These are phyloP conservation scores for Aromia moschata DNA, from an alignment of 2,888 invertebrate species.

Conservation along the genomic window DNA sequence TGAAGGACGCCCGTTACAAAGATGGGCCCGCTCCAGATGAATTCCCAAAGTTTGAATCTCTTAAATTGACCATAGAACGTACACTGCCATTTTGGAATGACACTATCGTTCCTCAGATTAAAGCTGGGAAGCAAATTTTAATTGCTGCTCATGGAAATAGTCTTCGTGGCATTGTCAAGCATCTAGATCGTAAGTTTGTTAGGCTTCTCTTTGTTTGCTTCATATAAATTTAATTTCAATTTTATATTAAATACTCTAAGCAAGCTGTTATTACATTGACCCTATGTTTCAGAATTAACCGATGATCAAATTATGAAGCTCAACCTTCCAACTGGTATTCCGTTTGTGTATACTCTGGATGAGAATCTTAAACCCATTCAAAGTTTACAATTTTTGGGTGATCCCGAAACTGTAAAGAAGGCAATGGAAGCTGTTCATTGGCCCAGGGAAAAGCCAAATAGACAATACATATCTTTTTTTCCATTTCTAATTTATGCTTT, in stretches of 20 bases:
- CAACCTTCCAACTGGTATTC: slow-evolving; percentile 83
- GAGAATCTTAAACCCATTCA: slow-evolving; percentile 74
- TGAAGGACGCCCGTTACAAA: slow-evolving; percentile 78
- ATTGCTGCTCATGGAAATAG: slow-evolving; percentile 92
- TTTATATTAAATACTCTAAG: too few species aligned
- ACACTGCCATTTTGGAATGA: slow-evolving; percentile 92
- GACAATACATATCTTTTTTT: slow-evolving; percentile 38
- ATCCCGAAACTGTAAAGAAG: slow-evolving; percentile 78
- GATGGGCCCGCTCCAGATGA: slow-evolving; percentile 76
- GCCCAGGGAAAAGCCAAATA: slow-evolving; percentile 81
- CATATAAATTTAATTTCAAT: slow-evolving; percentile 12
- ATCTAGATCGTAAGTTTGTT: slow-evolving; percentile 62
- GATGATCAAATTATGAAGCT: slow-evolving; percentile 78
- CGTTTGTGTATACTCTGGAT: slow-evolving; percentile 81
- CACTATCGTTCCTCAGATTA: slow-evolving; percentile 85
- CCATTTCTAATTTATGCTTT: slow-evolving; percentile 20
- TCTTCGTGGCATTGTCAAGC: slow-evolving; percentile 86
- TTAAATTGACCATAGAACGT: slow-evolving; percentile 84
- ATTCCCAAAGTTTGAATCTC: slow-evolving; percentile 86
- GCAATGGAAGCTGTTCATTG: slow-evolving; percentile 82
- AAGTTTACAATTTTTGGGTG: slow-evolving; percentile 80
- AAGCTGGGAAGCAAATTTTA: slow-evolving; percentile 81
- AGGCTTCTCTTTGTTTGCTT: not conserved
- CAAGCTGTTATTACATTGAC: not conserved
- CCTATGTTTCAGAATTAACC: slow-evolving; percentile 67